These are phyloP conservation scores for Lophotriccus pileatus DNA, from an alignment of 2,797 vertebrate species.

Conservation along the genomic window DNA sequence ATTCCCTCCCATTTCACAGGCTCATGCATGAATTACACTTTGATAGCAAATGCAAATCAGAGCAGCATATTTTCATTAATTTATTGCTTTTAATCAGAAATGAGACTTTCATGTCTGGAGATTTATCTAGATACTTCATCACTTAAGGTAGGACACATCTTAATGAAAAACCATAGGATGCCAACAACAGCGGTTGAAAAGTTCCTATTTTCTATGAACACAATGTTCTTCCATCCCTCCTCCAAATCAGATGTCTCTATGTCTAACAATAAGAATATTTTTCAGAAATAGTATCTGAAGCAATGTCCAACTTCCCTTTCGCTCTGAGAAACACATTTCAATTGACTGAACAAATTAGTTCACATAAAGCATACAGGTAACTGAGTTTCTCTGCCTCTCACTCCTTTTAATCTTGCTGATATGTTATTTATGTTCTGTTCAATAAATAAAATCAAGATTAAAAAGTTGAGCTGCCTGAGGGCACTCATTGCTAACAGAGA, in stretches of 20 bases:
- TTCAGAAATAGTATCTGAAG: neutral
- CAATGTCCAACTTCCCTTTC: neutral
- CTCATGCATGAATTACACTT: slow-evolving; percentile 7
- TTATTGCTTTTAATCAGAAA: slow-evolving; percentile 62
- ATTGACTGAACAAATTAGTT: neutral
- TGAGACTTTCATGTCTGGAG: slow-evolving; percentile 38
- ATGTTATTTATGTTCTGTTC: neutral
- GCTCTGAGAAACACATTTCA: neutral
- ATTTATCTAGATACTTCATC: slow-evolving; percentile 41
- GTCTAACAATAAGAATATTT: neutral
- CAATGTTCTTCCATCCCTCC: neutral
- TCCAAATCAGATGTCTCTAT: neutral
- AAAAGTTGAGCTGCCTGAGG: slow-evolving; percentile 1
- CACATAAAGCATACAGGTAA: neutral
- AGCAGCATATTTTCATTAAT: slow-evolving; percentile 30
- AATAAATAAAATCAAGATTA: slow-evolving; percentile 43
- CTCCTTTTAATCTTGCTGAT: neutral
- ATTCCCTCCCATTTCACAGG: slow-evolving; percentile 24
- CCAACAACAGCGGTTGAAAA: neutral
- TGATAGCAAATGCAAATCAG: slow-evolving; percentile 38
- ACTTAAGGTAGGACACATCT: slow-evolving; percentile 19
- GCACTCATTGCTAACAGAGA: slow-evolving; percentile 19
- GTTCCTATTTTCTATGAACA: neutral
- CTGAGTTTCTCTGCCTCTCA: neutral
- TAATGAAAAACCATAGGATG: slow-evolving; percentile 2